Evolutionary conservation across 2,113 vertebrate genomes (phyloP), one percentile per base, ranked within the genome.

Genomic region (Rhinolophus ferrumequinum): DNA sequence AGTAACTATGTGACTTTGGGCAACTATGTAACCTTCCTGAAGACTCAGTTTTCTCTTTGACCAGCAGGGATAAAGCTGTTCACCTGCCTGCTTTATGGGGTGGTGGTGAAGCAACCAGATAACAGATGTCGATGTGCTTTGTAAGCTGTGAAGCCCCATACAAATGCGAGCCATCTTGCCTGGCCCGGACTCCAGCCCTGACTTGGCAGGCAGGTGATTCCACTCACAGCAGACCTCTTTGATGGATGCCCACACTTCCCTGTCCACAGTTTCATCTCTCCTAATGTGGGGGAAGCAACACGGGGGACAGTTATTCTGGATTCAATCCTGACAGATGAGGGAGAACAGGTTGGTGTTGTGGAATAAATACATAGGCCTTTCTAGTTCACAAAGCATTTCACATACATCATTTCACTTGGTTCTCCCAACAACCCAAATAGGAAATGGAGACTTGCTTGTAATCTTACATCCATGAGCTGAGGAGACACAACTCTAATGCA

Each of bases 191-290:
- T 91, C 30, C 38, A 22, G 72, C 66, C 50, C 92, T n/a, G 82
- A 52, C 76, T 93, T 0, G 0, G 80, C 76, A 88, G 93, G 47
- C 84, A 76, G 92, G 85, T n/a, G 22, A 47, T 33, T 93, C 62
- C 22, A 56, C 75, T 94, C 67, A 24, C 82, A 10, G 38, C 52
- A 52, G 90, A 87, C 79, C 24, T 94, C 83, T 44, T 44, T 97
- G 96, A 97, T 94, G 88, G 90, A 97, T 96, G 88, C 26, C 30
- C n/a, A 87, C 5, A 13, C 90, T 83, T 97, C 97, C 94, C 97
- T 81, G 90, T 83, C 60, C 64, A 94, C 96, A 96, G 80, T 69
- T 97, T 88, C 95, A 97, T 97, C 93, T 97, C 80, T 84, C n/a
- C 70, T 88, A 96, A 96, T 88, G 80, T 76, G 19, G 94, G 92